A percentile compares a stretch with the other conserved stretches of the same genome.
phyloP scores from a whole-genome alignment of 2,113 vertebrate species.

The Microtus oregoni region DNA sequence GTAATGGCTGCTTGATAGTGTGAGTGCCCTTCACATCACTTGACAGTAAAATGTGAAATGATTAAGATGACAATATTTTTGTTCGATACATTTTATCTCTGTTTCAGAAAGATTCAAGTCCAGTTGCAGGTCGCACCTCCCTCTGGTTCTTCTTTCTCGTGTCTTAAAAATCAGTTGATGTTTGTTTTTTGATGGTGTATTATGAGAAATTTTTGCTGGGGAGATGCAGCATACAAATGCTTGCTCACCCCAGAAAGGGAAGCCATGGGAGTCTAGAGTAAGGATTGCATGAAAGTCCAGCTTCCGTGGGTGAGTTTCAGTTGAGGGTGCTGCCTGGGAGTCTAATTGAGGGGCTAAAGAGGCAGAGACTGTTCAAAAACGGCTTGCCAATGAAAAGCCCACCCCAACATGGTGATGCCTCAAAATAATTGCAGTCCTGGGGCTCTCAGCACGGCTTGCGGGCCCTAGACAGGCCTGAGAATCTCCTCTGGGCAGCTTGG shows the following conservation, averaged over 20 bases:
- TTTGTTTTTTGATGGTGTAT: neutral
- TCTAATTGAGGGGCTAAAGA: neutral
- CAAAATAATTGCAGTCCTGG: neutral
- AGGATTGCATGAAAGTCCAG: neutral
- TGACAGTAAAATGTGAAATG: neutral
- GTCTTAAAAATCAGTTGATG: neutral
- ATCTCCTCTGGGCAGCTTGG: too few species aligned
- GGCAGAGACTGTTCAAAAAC: neutral
- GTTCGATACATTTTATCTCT: neutral
- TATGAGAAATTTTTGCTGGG: neutral
- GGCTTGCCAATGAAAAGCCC: neutral
- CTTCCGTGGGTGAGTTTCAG: neutral
- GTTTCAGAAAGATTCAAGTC: neutral
- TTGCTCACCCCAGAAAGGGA: neutral
- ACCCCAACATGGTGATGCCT: neutral
- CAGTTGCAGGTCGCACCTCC: neutral
- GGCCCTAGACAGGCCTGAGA: neutral
- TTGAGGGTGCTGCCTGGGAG: neutral
- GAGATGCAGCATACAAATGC: neutral
- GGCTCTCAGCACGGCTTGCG: neutral
- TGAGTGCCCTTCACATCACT: neutral
- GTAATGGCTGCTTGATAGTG: neutral
- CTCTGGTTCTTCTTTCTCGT: neutral
- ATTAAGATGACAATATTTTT: neutral
- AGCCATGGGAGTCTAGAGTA: neutral